Evolutionary conservation across 1,140 invertebrate species (phyloP).

Genomic region (Procambarus virginalis): DNA sequence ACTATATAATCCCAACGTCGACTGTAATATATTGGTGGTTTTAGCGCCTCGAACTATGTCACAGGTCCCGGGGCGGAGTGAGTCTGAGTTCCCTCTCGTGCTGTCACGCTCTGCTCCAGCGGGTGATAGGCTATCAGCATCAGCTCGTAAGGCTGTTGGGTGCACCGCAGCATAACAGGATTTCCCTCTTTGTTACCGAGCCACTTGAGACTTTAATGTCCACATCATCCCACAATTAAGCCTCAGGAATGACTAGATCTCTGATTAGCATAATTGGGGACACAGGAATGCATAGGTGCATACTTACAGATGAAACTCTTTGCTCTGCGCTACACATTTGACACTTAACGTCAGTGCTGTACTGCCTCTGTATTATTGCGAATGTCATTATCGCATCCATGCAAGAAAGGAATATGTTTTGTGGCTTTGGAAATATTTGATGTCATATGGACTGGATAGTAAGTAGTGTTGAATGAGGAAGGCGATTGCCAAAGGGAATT

Average conservation of each 20-base stretch:
- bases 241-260: slow-evolving; percentile 3
- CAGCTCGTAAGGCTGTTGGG: background rate
- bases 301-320: background rate
- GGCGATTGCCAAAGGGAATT: background rate
- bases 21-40: background rate
- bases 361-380: slow-evolving; percentile 3
- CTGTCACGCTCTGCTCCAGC: slow-evolving; percentile 15
- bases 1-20: background rate
- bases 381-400: slow-evolving; percentile 1
- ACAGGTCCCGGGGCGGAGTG: slow-evolving; percentile 25
- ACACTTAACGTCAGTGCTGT: background rate
- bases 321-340: background rate
- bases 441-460: background rate
- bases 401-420: slow-evolving; percentile 31
- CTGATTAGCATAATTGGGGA: slow-evolving; percentile 28
- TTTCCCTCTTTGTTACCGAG: background rate
- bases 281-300: background rate
- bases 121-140: background rate
- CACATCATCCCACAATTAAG: slow-evolving; percentile 10
- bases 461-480: background rate
- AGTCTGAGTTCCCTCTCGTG: slow-evolving; percentile 3
- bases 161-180: background rate
- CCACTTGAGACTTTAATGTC: background rate
- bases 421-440: background rate
- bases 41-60: background rate